A percentile compares a stretch with the other conserved stretches of the same genome.
Conservation (phyloP, 2,888 invertebrate genomes). For the Drosophila ustulata region DNA sequence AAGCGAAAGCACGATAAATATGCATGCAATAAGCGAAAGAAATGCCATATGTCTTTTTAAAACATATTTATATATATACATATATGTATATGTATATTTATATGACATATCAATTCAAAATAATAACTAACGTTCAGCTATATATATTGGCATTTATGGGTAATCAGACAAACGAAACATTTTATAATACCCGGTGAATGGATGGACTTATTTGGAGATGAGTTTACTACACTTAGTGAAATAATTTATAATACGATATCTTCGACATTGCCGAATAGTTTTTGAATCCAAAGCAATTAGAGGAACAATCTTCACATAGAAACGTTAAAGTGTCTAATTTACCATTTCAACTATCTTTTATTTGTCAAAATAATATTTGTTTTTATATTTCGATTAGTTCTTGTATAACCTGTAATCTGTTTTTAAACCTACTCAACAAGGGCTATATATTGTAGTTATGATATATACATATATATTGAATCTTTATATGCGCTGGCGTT, state of each 20-base stretch:
- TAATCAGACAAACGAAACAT: constrained; percentile 9
- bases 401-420: constrained; percentile 14
- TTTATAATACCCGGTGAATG: constrained; percentile 5
- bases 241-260: constrained; percentile 6
- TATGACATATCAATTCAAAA: constrained; percentile 3
- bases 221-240: constrained; percentile 7
- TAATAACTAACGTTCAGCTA: background rate
- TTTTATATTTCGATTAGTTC: background rate
- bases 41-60: background rate
- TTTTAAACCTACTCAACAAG: constrained; percentile 15
- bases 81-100: constrained; percentile 1
- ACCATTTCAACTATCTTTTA: background rate
- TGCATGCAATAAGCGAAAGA: constrained; percentile 12
- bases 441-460: constrained; percentile 3
- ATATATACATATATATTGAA: constrained; percentile 10
- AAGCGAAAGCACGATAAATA: background rate
- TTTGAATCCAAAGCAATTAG: constrained; percentile 4
- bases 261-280: constrained; percentile 10
- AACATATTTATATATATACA: too few relatives aligned
- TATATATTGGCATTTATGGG: background rate
- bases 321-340: background rate
- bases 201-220: constrained; percentile 6
- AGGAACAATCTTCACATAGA: background rate
- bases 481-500: background rate
- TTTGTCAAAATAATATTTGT: background rate